Conservation (phyloP, 2,888 invertebrate species). For the Alcis repandata region DNA sequence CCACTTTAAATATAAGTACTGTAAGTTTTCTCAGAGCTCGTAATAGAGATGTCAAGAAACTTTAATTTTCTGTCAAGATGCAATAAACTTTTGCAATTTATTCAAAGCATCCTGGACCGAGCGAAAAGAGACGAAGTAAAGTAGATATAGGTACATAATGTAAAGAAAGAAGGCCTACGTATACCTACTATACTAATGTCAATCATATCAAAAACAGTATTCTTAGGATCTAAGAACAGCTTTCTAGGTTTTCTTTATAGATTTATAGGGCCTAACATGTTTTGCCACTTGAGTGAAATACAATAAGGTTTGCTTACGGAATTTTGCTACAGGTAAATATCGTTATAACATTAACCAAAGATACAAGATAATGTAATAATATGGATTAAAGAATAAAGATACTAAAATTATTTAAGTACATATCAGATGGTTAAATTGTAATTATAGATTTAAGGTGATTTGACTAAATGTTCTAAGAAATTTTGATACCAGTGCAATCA, state of each 20-base stretch:
- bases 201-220: constrained; percentile 9
- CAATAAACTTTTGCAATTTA: constrained; percentile 12
- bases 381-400: not conserved
- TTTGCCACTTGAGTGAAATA: not conserved
- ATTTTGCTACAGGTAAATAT: not conserved
- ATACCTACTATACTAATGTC: not conserved
- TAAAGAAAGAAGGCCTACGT: not conserved
- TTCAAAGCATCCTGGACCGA: constrained; percentile 1
- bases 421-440: constrained; percentile 30
- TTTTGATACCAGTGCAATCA: not conserved
- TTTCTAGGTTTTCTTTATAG: not conserved
- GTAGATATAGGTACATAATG: too few species aligned
- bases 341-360: not conserved
- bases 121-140: not conserved
- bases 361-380: not conserved
- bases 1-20: not conserved
- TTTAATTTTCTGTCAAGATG: constrained; percentile 1
- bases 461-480: not conserved
- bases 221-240: not conserved
- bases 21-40: constrained; percentile 1
- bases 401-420: constrained; percentile 22
- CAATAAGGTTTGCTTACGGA: not conserved
- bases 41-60: not conserved
- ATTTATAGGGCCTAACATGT: not conserved
- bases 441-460: constrained; percentile 4